Base-by-base conservation (phyloP, 1,140 invertebrate species). In the Calephelis virginiensis region DNA sequence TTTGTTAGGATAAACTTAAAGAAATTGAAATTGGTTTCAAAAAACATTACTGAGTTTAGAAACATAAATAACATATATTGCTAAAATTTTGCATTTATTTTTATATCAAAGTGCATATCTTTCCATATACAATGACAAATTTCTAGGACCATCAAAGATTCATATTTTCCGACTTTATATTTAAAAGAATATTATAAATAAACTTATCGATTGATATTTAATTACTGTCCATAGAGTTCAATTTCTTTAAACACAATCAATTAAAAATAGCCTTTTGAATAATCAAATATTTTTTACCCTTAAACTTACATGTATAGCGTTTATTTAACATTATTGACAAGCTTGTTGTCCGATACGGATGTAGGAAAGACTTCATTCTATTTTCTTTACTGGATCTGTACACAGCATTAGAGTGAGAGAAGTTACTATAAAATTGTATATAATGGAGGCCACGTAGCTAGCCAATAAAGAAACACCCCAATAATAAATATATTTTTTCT, bases 401-500 rank as follows among this genome's bases (percentile, higher is more conserved):
- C 40, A 0, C 40, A 43, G 8, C 40, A 43, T 43, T 43, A 43
- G 40, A 43, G 40, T 43, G 40, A 43, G 8, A n/a, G 12, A n/a
- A n/a, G 53, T 37, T 59, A n/a, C 12, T 9, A 37, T 11, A 59
- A 13, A 38, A 12, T 12, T 38, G 12, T 8, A 59, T 59, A 38
- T 38, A 59, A 59, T 8, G 8, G 53, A n/a, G 28, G 12, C 7
- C 13, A 53, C 17, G 49, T 53, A 13, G 14, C 12, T 37, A 12
- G 1, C 12, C 56, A 10, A n/a, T n/a, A 59, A 40, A 10, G 1
- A 48, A 48, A 11, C 53, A 37, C 0, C 4, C 37, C 53, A 12
- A 71, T 59, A 53, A 47, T 47, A 53, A 67, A 67, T 71, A 38
- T 70, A 72, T 71, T 83, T 80, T 78, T 68, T 75, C 71, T 75